A percentile compares a stretch with the other conserved stretches of the same genome.
Evolutionary conservation across 2,113 vertebrate species (phyloP).

Genomic region (Sander lucioperca): DNA sequence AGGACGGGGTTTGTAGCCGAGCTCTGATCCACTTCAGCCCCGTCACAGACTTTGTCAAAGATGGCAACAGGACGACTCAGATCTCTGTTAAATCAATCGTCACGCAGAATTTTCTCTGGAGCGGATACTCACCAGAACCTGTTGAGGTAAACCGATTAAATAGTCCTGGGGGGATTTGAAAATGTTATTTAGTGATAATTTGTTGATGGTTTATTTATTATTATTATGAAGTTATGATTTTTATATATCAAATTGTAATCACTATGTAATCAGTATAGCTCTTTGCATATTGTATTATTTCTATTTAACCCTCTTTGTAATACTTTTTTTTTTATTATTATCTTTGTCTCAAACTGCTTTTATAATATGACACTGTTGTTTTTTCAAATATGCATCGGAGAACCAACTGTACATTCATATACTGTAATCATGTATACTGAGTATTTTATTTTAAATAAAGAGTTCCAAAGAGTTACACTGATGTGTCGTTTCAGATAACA

Average conservation of each 20-base stretch:
- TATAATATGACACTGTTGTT: neutral
- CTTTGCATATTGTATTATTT: no score
- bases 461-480: neutral
- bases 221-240: neutral
- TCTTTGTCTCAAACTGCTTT: neutral
- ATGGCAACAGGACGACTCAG: slow-evolving; percentile 86
- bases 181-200: neutral
- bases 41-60: slow-evolving; percentile 85
- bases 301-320: neutral
- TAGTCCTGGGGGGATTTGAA: neutral
- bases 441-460: neutral
- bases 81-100: slow-evolving; percentile 83
- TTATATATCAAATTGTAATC: neutral
- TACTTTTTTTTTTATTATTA: neutral
- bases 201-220: neutral
- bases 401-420: no score
- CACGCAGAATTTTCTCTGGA: slow-evolving; percentile 89
- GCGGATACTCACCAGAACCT: slow-evolving; percentile 85
- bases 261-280: neutral
- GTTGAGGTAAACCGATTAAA: slow-evolving; percentile 80
- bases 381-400: neutral
- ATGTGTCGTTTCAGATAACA: slow-evolving; percentile 83
- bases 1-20: slow-evolving; percentile 81
- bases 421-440: neutral
- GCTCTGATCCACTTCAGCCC: slow-evolving; percentile 85